A percentile compares a stretch with the other conserved stretches of the same genome.
phyloP scores from a whole-genome alignment of 2,888 invertebrate genomes.

The Ormyrus rosae region DNA sequence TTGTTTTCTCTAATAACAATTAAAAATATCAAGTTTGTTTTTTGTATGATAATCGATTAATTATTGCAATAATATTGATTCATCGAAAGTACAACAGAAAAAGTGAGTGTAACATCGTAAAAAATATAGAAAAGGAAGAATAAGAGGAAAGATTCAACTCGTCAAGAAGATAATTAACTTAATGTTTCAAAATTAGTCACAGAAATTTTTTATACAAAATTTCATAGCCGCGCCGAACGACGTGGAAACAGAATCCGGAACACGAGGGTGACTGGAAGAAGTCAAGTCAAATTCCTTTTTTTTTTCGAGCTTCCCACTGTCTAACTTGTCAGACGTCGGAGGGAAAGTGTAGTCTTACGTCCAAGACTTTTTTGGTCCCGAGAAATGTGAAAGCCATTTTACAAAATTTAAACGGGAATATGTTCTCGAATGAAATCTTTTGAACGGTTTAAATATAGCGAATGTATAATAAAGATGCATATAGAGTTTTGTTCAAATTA shows the following conservation, averaged over 20 bases:
- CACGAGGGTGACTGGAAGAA: not conserved
- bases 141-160: not conserved
- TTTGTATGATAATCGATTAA: slow-evolving; percentile 11
- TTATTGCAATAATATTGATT: slow-evolving; percentile 17
- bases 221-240: not conserved
- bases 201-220: not conserved
- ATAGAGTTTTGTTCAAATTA: too few species aligned
- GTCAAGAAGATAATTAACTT: not conserved
- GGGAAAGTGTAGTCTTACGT: slow-evolving; percentile 11
- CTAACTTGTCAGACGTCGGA: not conserved
- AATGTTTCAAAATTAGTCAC: not conserved
- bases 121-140: too few species aligned
- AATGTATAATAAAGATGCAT: too few species aligned
- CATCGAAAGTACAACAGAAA: not conserved
- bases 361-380: not conserved
- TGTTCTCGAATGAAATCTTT: too few species aligned
- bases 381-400: not conserved
- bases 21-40: slow-evolving; percentile 7
- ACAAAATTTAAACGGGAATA: too few species aligned
- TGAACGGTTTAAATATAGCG: not conserved
- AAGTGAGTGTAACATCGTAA: not conserved
- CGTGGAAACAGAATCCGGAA: slow-evolving; percentile 1
- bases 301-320: slow-evolving; percentile 7
- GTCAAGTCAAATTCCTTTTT: slow-evolving; percentile 9
- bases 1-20: slow-evolving; percentile 20